A percentile compares a stretch with the other conserved stretches of the same genome.
phyloP scores from a whole-genome alignment of 2,888 invertebrate species.

The Aphidius colemani region DNA sequence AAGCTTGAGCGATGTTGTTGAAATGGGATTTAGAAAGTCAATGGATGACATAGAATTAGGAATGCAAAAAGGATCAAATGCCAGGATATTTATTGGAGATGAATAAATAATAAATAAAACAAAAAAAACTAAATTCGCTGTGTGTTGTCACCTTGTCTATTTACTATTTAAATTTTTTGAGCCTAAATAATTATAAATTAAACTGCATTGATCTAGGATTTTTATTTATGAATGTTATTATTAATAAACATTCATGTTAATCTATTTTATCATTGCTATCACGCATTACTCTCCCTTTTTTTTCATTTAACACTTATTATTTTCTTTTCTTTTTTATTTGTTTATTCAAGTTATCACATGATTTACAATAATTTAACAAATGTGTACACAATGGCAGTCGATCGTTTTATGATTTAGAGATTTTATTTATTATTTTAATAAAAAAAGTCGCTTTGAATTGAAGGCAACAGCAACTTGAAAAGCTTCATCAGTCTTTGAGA shows the following conservation, averaged over 20 bases:
- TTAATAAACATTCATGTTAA: constrained; percentile 46
- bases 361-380: no score
- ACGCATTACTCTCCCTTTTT: constrained; percentile 31
- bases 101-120: constrained; percentile 13
- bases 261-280: constrained; percentile 43
- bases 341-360: no score
- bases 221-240: constrained; percentile 21
- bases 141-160: constrained; percentile 54
- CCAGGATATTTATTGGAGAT: no score
- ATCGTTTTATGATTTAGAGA: no score
- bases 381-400: no score
- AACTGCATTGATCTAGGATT: constrained; percentile 53
- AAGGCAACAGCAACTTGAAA: constrained; percentile 7
- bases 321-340: no score
- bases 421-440: no score
- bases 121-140: constrained; percentile 42
- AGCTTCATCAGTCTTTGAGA: constrained; percentile 21
- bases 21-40: constrained; percentile 7
- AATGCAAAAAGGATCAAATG: constrained; percentile 1
- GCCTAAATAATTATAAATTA: constrained; percentile 52
- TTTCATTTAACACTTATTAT: constrained; percentile 10
- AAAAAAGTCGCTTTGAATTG: not conserved
- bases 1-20: constrained; percentile 12
- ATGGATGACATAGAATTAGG: not conserved
- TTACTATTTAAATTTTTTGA: constrained; percentile 54